phyloP scores from a whole-genome alignment of 2,113 vertebrate species.

The Pterocles orientalis region DNA sequence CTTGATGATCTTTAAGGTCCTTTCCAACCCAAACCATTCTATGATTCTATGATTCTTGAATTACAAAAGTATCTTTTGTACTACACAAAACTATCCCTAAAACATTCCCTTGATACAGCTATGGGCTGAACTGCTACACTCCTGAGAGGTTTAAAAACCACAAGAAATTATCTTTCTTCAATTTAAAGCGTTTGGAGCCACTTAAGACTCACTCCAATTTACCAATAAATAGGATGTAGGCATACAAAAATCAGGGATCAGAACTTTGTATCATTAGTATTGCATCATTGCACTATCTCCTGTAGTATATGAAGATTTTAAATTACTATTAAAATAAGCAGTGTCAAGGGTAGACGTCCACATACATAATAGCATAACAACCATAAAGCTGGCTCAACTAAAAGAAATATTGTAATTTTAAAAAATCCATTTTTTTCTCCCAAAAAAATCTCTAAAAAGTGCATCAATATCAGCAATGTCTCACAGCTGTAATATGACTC shows the following conservation, averaged over 20 bases:
- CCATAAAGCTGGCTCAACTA: not conserved
- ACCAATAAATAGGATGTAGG: not conserved
- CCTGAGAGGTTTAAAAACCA: not conserved
- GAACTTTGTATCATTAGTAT: not conserved
- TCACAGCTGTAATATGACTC: not conserved
- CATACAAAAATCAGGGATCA: not conserved
- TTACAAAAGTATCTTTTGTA: not conserved
- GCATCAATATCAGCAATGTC: not conserved
- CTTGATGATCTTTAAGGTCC: no score
- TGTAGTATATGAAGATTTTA: not conserved
- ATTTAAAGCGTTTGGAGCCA: not conserved
- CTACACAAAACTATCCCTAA: not conserved
- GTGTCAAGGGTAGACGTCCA: not conserved
- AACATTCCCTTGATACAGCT: not conserved
- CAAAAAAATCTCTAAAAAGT: not conserved
- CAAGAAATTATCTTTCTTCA: accelerated
- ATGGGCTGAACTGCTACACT: not conserved
- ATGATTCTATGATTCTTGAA: not conserved
- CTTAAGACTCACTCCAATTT: not conserved
- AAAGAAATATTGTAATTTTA: not conserved
- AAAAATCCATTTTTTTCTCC: not conserved
- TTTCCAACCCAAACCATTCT: no score
- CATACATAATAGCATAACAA: not conserved
- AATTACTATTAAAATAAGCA: not conserved
- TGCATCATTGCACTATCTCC: not conserved